Conservation (phyloP, 2,797 vertebrate genomes). For the Phoebastria nigripes region DNA sequence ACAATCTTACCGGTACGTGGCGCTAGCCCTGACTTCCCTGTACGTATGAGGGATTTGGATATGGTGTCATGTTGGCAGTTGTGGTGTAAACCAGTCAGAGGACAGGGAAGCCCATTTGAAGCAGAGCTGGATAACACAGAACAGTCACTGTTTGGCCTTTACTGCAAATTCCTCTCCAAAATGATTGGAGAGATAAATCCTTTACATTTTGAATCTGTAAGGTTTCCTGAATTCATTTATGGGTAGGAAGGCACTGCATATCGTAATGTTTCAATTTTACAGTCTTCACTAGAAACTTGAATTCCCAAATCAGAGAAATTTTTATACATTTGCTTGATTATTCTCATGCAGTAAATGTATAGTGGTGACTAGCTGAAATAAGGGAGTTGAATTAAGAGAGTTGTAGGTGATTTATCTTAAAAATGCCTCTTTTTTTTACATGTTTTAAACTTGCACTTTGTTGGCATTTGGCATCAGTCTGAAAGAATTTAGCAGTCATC, state of each 20-base stretch:
- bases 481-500: neutral
- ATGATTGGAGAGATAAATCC: neutral
- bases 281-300: neutral
- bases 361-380: neutral
- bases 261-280: neutral
- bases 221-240: neutral
- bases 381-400: neutral
- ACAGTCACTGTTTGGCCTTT: neutral
- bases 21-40: neutral
- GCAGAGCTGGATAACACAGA: neutral
- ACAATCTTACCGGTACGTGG: neutral
- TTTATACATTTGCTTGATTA: neutral
- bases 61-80: neutral
- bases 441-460: neutral
- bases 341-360: neutral
- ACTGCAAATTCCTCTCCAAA: neutral
- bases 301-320: neutral
- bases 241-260: neutral
- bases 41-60: neutral
- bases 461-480: neutral
- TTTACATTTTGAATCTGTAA: neutral
- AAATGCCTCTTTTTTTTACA: neutral
- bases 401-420: neutral
- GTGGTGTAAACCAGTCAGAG: neutral
- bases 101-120: neutral